Conservation (phyloP, 1,140 invertebrate species). For the Yoshiicerus persimilis region DNA sequence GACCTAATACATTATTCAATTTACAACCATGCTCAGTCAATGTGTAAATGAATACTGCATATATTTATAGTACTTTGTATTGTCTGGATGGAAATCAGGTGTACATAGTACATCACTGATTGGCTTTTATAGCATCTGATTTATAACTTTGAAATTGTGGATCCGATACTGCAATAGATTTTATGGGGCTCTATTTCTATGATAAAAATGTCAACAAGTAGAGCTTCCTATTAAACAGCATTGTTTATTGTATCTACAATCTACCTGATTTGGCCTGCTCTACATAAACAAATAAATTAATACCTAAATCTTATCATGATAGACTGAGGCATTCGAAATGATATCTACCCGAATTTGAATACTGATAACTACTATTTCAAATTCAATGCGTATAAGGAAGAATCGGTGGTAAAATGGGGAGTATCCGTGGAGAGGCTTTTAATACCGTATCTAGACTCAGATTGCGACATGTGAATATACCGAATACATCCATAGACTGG, state of each 20-base stretch:
- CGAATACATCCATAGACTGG: neutral
- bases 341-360: neutral
- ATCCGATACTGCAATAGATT: neutral
- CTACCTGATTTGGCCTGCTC: neutral
- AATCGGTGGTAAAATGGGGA: neutral
- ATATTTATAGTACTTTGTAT: too few species aligned
- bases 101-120: too few species aligned
- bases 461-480: too few species aligned
- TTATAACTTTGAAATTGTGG: too few species aligned
- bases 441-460: neutral
- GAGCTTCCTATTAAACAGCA: neutral
- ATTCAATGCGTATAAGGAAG: neutral
- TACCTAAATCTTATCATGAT: neutral
- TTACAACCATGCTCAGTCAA: too few species aligned
- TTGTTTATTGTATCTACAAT: too few species aligned
- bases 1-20: neutral
- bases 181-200: neutral
- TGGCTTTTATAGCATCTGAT: too few species aligned
- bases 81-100: too few species aligned
- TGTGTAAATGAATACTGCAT: too few species aligned
- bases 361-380: neutral
- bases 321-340: neutral
- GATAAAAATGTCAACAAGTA: neutral
- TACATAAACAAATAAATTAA: conserved; percentile 2
- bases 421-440: neutral